Percentiles rank a stretch among this genome's conserved stretches.
Conservation (phyloP, 2,888 invertebrate genomes). For the Dilophus febrilis region DNA sequence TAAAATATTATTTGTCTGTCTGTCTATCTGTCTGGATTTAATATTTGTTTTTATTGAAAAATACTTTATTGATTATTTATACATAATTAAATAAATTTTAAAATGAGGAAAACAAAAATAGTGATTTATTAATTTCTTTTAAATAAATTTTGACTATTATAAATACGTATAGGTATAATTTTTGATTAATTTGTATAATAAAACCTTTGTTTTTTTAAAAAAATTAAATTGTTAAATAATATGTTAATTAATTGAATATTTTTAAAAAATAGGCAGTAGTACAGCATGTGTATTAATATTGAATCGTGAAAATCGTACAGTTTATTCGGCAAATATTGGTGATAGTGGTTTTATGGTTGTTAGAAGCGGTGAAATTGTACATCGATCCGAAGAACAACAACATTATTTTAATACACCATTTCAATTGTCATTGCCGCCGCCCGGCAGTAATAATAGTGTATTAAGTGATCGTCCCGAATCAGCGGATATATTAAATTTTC, state of each 20-base stretch:
- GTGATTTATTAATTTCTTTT: no score
- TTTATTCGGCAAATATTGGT: constrained; percentile 96
- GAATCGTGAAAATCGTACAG: constrained; percentile 72
- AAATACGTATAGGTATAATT: no score
- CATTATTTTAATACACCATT: constrained; percentile 99
- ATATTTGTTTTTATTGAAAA: no score
- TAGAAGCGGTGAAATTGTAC: constrained; percentile 68
- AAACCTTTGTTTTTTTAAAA: no score
- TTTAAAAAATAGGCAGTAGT: constrained; percentile 60
- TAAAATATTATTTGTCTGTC: no score
- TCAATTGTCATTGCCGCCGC: constrained; percentile 87
- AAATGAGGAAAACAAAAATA: no score
- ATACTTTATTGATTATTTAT: no score
- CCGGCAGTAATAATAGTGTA: constrained; percentile 70
- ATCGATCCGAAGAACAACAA: constrained; percentile 90
- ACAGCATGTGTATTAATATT: constrained; percentile 93
- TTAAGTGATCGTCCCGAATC: constrained; percentile 88
- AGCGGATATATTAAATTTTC: constrained; percentile 74
- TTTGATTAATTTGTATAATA: no score
- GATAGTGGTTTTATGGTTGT: constrained; percentile 96
- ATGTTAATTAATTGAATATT: background rate
- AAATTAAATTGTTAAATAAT: no score
- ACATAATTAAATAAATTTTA: no score
- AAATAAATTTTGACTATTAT: no score
- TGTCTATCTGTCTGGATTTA: no score